Conservation (phyloP, 2,113 vertebrate genomes). For the Silurus asotus region DNA sequence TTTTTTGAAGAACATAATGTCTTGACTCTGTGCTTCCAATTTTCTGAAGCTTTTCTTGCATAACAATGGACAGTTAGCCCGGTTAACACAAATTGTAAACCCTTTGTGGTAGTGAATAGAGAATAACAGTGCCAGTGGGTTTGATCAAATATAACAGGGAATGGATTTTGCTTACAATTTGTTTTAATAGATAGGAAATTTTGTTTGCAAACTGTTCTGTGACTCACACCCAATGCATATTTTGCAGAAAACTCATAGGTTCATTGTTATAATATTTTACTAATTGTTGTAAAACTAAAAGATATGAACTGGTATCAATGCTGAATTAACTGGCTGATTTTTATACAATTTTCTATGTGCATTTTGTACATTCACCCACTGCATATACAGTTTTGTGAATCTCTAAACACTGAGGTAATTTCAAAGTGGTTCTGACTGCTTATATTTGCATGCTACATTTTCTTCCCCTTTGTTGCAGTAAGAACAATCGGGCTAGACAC, state of each 20-base stretch:
- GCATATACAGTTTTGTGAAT: neutral
- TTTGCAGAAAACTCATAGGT: neutral
- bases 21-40: too few species aligned
- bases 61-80: neutral
- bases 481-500: slow-evolving; percentile 43
- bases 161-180: too few species aligned
- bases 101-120: neutral
- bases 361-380: neutral
- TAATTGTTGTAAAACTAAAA: neutral
- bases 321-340: neutral
- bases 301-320: neutral
- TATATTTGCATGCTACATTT: slow-evolving; percentile 42
- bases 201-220: too few species aligned
- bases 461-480: slow-evolving; percentile 50
- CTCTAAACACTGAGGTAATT: slow-evolving; percentile 1
- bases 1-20: too few species aligned
- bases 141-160: neutral
- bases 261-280: neutral
- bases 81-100: neutral
- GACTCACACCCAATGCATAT: too few species aligned
- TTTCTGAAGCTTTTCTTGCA: neutral
- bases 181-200: too few species aligned
- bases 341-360: neutral
- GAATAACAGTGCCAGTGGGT: neutral
- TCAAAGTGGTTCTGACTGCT: slow-evolving; percentile 17